These are phyloP conservation scores for Malurus leucopterus DNA, from an alignment of 2,797 vertebrate genomes.

Conservation along the genomic window DNA sequence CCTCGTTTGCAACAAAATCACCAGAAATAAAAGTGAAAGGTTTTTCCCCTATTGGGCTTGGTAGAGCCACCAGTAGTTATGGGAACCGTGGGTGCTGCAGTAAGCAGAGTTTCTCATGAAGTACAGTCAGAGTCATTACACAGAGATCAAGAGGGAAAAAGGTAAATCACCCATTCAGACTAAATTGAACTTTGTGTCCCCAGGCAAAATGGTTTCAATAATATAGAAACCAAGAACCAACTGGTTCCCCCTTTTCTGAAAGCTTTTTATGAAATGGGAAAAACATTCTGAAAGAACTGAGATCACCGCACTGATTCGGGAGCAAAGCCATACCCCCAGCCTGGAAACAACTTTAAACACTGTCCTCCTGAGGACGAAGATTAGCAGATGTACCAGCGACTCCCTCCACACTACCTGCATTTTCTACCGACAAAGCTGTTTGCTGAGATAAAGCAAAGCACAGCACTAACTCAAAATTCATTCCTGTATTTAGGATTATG, in stretches of 20 bases:
- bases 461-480: conserved; percentile 11
- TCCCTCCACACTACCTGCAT: background rate
- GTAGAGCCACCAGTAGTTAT: background rate
- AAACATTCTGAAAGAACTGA: background rate
- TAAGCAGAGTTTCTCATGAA: conserved; percentile 6
- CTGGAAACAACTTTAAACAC: background rate
- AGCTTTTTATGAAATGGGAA: background rate
- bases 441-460: conserved; percentile 21
- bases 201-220: conserved; percentile 23
- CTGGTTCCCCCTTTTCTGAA: background rate
- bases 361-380: background rate
- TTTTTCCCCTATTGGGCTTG: background rate
- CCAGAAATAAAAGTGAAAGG: background rate
- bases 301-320: background rate
- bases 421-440: background rate
- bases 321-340: background rate
- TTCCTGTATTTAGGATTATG: conserved; percentile 29
- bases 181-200: background rate
- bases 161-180: background rate
- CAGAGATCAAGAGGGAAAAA: background rate
- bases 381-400: background rate
- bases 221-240: background rate
- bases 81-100: background rate
- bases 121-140: background rate
- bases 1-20: background rate